phyloP scores from a whole-genome alignment of 2,797 vertebrate genomes.

The Cuculus canorus region DNA sequence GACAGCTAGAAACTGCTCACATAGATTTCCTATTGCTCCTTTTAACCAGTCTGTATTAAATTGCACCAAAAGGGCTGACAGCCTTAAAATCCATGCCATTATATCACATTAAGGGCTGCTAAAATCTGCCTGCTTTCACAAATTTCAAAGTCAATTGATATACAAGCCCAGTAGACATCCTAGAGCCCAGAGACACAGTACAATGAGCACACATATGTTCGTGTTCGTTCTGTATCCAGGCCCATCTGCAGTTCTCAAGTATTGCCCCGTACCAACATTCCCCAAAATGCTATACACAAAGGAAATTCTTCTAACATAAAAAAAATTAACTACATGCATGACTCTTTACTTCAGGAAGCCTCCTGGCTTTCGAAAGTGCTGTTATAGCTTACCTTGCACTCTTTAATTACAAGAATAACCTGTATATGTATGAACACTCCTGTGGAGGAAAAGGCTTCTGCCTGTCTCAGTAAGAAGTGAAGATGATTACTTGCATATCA shows the following conservation, averaged over 20 bases:
- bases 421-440: background rate
- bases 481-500: background rate
- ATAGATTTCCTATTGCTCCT: slow-evolving; percentile 74
- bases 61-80: slow-evolving; percentile 68
- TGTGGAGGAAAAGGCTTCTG: background rate
- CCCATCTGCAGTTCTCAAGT: background rate
- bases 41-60: slow-evolving; percentile 61
- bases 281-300: background rate
- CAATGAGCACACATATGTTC: background rate
- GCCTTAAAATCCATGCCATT: slow-evolving; percentile 52
- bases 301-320: background rate
- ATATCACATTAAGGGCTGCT: slow-evolving; percentile 16
- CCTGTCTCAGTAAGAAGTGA: background rate
- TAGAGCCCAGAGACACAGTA: background rate
- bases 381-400: background rate
- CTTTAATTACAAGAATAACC: background rate
- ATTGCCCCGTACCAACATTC: background rate
- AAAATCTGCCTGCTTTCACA: slow-evolving; percentile 53
- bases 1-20: slow-evolving; percentile 73
- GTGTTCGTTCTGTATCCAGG: background rate
- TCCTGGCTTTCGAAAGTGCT: background rate
- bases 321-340: background rate
- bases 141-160: slow-evolving; percentile 47
- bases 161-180: background rate
- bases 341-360: background rate